Percentiles rank a stretch among this genome's conserved stretches.
phyloP scores from a whole-genome alignment of 2,888 invertebrate genomes.

The Malacosoma neustria region DNA sequence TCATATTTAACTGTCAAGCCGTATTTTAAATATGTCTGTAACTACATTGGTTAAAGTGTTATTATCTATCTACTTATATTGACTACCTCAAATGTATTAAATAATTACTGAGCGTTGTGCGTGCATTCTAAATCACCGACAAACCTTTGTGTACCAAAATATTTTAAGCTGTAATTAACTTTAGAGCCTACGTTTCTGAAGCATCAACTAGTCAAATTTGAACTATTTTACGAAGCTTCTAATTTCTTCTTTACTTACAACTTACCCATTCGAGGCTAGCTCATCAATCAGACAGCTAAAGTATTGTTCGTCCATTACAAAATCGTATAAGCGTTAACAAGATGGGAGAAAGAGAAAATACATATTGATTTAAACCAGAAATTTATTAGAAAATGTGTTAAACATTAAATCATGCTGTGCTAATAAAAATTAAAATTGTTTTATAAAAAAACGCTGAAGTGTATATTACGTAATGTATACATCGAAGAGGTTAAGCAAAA shows the following conservation, averaged over 20 bases:
- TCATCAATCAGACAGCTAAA: slow-evolving; percentile 91
- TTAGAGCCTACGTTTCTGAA: no score
- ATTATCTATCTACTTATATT: slow-evolving; percentile 7
- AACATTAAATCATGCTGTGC: slow-evolving; percentile 61
- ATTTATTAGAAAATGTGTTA: slow-evolving; percentile 38
- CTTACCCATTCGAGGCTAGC: slow-evolving; percentile 87
- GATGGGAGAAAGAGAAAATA: slow-evolving; percentile 66
- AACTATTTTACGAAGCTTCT: no score
- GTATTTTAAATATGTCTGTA: slow-evolving; percentile 8
- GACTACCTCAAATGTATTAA: slow-evolving; percentile 2
- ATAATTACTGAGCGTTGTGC: slow-evolving; percentile 16
- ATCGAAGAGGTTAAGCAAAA: no score
- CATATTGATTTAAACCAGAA: slow-evolving; percentile 50
- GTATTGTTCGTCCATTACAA: slow-evolving; percentile 50
- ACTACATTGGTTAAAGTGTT: neutral
- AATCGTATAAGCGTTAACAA: slow-evolving; percentile 54
- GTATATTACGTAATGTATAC: no score
- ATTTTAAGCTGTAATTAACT: no score
- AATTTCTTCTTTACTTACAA: slow-evolving; percentile 44
- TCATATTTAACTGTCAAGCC: no score
- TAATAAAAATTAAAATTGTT: slow-evolving; percentile 16
- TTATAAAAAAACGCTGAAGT: slow-evolving; percentile 6
- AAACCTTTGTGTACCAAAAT: no score
- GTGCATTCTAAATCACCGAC: no score
- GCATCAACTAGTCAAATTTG: no score